Percentiles rank a stretch among this genome's conserved stretches.
These are phyloP conservation scores for Poecile montanus DNA, from an alignment of 2,797 vertebrate genomes.

Conservation along the genomic window DNA sequence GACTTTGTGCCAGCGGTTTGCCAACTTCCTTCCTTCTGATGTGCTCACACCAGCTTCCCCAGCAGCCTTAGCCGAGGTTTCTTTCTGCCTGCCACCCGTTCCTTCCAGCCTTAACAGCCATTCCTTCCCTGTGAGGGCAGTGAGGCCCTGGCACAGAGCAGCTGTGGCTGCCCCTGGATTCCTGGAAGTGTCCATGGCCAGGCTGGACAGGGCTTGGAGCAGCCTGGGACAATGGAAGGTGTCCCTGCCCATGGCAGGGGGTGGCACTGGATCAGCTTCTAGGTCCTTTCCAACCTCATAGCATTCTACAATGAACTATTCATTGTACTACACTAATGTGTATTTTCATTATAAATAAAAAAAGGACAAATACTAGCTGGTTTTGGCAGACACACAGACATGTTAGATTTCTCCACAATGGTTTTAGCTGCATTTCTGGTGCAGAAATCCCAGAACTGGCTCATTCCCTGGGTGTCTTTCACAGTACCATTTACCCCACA, in stretches of 20 bases:
- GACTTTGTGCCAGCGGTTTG: not conserved
- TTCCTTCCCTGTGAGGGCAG: not conserved
- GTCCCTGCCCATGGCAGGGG: not conserved
- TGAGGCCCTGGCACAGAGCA: not conserved
- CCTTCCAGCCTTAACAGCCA: not conserved
- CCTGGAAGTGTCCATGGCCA: not conserved
- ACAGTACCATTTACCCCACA: not conserved
- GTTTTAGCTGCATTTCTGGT: not conserved
- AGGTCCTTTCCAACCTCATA: not conserved
- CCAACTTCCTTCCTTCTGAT: not conserved
- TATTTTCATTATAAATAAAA: not conserved
- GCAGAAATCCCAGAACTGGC: not conserved
- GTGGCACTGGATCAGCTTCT: not conserved
- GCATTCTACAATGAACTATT: not conserved
- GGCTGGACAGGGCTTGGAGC: rapidly evolving
- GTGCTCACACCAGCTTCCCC: not conserved
- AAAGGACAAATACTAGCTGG: not conserved
- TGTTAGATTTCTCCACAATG: not conserved
- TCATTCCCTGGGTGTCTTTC: not conserved
- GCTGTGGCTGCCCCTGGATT: not conserved
- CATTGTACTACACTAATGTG: too few species aligned
- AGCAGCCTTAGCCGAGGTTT: not conserved
- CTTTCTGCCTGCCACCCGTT: not conserved
- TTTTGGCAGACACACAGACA: not conserved
- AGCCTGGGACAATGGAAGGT: not conserved